A percentile compares a stretch with the other conserved stretches of the same genome.
These are phyloP conservation scores for fruit fly (Drosophila melanogaster) DNA, from an alignment of 1,140 invertebrate genomes.

Conservation along the genomic window Release_6_plus_ISO1_MT NC_004354.4:6875001-6875500, in stretches of 20 bases:
- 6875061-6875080: conserved; percentile 16
- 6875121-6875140: conserved; percentile 16
- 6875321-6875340: conserved; percentile 10
- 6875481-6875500: neutral
- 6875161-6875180: no score
- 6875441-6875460: conserved; percentile 18
- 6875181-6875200: neutral
- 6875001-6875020: conserved; percentile 80
- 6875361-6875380: conserved; percentile 24
- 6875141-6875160: neutral
- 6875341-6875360: conserved; percentile 11
- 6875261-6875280: conserved; percentile 52
- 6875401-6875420: conserved; percentile 84
- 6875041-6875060: conserved; percentile 10
- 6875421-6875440: conserved; percentile 45
- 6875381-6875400: conserved; percentile 80
- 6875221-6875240: conserved; percentile 25
- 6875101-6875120: conserved; percentile 35
- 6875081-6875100: conserved; percentile 26
- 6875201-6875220: neutral
- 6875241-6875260: conserved; percentile 36
- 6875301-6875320: conserved; percentile 8
- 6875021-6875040: conserved; percentile 51
- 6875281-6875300: conserved; percentile 46
- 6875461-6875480: neutral